Evolutionary conservation across 2,888 invertebrate species (phyloP).

Genomic region (Cloeon dipterum): DNA sequence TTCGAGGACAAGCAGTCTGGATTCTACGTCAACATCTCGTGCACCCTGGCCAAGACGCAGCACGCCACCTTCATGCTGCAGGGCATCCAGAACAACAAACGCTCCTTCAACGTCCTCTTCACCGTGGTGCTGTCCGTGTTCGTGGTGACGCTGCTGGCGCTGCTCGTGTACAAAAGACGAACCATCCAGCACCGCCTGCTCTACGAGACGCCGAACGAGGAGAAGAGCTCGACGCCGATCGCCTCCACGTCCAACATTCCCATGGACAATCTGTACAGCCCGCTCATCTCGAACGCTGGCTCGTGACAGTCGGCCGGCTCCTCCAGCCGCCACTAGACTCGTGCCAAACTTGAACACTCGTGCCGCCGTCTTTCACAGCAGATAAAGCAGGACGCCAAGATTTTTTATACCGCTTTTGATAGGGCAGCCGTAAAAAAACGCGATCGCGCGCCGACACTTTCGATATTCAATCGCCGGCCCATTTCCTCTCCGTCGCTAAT

Average conservation of each 20-base stretch:
- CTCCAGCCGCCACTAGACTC: too few relatives aligned
- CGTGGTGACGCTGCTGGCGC: constrained; percentile 2
- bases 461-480: too few relatives aligned
- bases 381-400: too few relatives aligned
- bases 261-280: constrained; percentile 18
- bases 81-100: constrained; percentile 12
- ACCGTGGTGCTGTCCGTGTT: constrained; percentile 9
- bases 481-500: too few relatives aligned
- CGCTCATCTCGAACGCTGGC: constrained; percentile 10
- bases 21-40: constrained; percentile 15
- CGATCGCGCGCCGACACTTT: too few relatives aligned
- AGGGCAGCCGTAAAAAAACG: too few relatives aligned
- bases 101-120: constrained; percentile 13
- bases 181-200: too few relatives aligned
- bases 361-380: too few relatives aligned
- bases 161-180: constrained; percentile 3
- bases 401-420: too few relatives aligned
- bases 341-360: too few relatives aligned
- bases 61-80: constrained; percentile 12
- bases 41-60: constrained; percentile 12
- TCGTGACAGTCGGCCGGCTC: constrained; percentile 6
- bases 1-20: constrained; percentile 15
- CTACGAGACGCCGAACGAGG: constrained; percentile 4
- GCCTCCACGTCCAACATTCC: constrained; percentile 18
- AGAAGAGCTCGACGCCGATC: constrained; percentile 10